Base-by-base conservation (phyloP, 2,797 vertebrate genomes). In the Mionectes olivaceus region DNA sequence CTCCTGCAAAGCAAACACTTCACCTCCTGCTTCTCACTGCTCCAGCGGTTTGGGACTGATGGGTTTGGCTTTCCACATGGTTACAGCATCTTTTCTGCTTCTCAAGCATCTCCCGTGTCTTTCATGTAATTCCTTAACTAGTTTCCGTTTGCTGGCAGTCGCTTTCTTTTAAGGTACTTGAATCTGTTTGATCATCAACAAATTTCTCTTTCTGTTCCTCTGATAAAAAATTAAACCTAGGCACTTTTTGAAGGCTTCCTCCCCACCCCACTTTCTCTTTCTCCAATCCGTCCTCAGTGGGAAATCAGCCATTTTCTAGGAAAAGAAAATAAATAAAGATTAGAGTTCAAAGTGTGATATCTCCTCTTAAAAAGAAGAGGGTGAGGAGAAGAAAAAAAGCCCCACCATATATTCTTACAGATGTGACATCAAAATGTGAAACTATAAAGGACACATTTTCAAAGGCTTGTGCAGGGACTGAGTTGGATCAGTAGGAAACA, bases 151-250 rank as follows among this genome's bases (percentile, higher is more conserved):
- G 61, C 77, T 28, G 56, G 55, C 32, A 6, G 59, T 52, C 6
- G 32, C 75, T 65, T 92, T 95, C 93, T 94, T 95, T 94, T 70
- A 89, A 93, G 91, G 77, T 44, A 39, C 79, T 95, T 92, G 90
- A 97, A 94, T 94, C 94, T 93, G 91, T 97, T 98, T 96, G 97
- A 97, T 97, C 97, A 97, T 75, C 93, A 91, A 84, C 95, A 94
- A 80, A 76, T 97, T 97, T 95, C 89, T 91, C 86, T 92, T 84
- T 93, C 92, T 90, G 71, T 93, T 95, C 94, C 78, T 52, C 89
- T 96, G 95, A 96, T 96, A 96, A 97, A 97, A 97, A 96, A 92
- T 96, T 93, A 96, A 93, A 90, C 90, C 81, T 80, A 94, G 94
- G 64, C 71, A 80, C 83, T 94, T 94, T 96, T 90, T 96, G 95